Evolutionary conservation across 2,888 invertebrate genomes (phyloP).

Genomic region (Andrena camellia): DNA sequence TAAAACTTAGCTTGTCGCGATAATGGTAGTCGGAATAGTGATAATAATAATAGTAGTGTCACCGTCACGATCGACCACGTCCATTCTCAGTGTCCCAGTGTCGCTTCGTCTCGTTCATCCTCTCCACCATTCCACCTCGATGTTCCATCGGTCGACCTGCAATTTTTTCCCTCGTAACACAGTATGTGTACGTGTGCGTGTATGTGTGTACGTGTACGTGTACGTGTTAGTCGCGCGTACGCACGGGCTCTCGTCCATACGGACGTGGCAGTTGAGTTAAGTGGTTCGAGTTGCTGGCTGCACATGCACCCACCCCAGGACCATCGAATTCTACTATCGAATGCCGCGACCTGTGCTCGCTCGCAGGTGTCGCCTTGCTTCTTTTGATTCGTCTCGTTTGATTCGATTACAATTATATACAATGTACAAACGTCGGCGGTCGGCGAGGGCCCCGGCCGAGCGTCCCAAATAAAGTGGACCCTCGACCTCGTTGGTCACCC

Average conservation of each 20-base stretch:
- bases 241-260: constrained; percentile 38
- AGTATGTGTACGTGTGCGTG: constrained; percentile 6
- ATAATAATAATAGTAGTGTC: constrained; percentile 67
- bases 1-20: constrained; percentile 53
- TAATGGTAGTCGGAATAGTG: constrained; percentile 59
- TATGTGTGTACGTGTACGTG: constrained; percentile 6
- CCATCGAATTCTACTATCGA: constrained; percentile 75
- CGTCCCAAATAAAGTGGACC: too few relatives aligned
- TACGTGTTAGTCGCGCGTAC: constrained; percentile 16
- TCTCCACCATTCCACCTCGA: background rate
- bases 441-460: constrained; percentile 11
- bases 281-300: constrained; percentile 73
- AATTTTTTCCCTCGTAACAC: background rate
- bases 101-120: background rate
- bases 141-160: constrained; percentile 12
- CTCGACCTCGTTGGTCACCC: background rate
- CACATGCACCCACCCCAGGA: constrained; percentile 84
- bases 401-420: constrained; percentile 74
- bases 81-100: background rate
- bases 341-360: constrained; percentile 48
- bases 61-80: constrained; percentile 59
- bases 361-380: constrained; percentile 53
- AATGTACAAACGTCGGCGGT: constrained; percentile 75
- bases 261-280: constrained; percentile 70
- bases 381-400: constrained; percentile 75